Percentiles rank a stretch among this genome's conserved stretches.
phyloP scores from a whole-genome alignment of 1,140 invertebrate species.

The Drosophila hydei region DNA sequence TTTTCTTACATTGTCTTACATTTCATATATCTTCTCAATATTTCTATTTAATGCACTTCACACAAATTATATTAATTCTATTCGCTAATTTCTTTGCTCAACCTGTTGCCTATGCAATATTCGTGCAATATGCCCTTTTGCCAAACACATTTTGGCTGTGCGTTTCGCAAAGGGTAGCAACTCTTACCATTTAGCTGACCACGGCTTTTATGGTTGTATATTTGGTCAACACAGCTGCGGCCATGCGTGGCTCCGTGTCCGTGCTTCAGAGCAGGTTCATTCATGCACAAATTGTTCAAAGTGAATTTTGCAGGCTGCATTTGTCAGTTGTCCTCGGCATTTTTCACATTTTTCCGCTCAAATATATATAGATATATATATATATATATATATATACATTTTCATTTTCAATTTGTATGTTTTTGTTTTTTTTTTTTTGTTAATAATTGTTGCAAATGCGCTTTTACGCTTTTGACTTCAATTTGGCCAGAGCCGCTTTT shows the following conservation, averaged over 20 bases:
- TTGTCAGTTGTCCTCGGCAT: slow-evolving; percentile 64
- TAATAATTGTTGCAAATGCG: slow-evolving; percentile 78
- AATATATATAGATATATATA: no score
- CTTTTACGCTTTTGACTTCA: slow-evolving; percentile 81
- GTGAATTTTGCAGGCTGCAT: slow-evolving; percentile 64
- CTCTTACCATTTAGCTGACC: slow-evolving; percentile 20
- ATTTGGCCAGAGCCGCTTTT: slow-evolving; percentile 55
- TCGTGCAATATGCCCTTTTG: not conserved
- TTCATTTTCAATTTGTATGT: slow-evolving; percentile 17
- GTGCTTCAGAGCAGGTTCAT: slow-evolving; percentile 55
- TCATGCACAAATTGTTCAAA: slow-evolving; percentile 79
- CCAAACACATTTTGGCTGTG: not conserved
- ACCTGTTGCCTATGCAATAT: not conserved
- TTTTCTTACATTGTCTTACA: no score
- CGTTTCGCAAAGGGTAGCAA: not conserved
- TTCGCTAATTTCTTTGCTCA: not conserved
- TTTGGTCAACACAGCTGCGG: slow-evolving; percentile 49
- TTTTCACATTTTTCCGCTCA: not conserved
- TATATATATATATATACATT: no score
- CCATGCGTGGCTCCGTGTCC: slow-evolving; percentile 19
- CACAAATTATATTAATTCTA: not conserved
- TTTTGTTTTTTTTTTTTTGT: slow-evolving; percentile 16
- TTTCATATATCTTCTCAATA: not conserved
- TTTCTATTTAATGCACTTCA: not conserved
- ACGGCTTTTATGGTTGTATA: slow-evolving; percentile 23